Conservation (phyloP, 2,888 invertebrate species). For the Rhamnusium bicolor region DNA sequence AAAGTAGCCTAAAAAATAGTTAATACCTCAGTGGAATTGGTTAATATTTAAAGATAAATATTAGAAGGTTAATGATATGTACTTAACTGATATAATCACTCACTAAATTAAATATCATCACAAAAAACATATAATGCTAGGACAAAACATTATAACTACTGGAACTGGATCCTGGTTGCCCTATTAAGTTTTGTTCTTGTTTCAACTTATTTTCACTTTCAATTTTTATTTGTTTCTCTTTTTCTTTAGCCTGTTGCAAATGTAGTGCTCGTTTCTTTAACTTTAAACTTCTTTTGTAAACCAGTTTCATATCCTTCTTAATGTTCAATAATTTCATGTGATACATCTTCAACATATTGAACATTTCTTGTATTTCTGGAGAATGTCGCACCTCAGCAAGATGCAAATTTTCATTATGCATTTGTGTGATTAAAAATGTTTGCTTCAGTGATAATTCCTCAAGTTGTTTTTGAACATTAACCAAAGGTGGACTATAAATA, state of each 20-base stretch:
- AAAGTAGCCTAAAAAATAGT: too few species aligned
- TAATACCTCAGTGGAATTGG: too few species aligned
- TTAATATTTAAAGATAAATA: too few species aligned
- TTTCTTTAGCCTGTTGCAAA: conserved; percentile 48
- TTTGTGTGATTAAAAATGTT: conserved; percentile 42
- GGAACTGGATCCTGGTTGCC: neutral
- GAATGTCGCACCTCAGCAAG: conserved; percentile 52
- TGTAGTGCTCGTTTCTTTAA: conserved; percentile 52
- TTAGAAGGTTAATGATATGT: too few species aligned
- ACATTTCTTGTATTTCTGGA: conserved; percentile 52
- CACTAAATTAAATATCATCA: neutral
- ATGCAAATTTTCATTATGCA: conserved; percentile 53
- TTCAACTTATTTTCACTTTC: neutral
- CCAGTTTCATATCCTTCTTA: conserved; percentile 53
- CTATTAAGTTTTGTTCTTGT: neutral
- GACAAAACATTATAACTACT: neutral
- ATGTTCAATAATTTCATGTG: conserved; percentile 51
- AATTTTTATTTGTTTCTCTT: conserved; percentile 39
- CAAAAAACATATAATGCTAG: neutral
- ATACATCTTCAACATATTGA: conserved; percentile 51
- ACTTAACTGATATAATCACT: too few species aligned
- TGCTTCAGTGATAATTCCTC: conserved; percentile 53
- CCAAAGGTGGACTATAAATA: conserved; percentile 45
- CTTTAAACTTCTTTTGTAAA: conserved; percentile 52
- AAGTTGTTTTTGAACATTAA: conserved; percentile 45